These are phyloP conservation scores for Cataglyphis rosenhaueri DNA, from an alignment of 2,888 invertebrate genomes.

Conservation along the genomic window DNA sequence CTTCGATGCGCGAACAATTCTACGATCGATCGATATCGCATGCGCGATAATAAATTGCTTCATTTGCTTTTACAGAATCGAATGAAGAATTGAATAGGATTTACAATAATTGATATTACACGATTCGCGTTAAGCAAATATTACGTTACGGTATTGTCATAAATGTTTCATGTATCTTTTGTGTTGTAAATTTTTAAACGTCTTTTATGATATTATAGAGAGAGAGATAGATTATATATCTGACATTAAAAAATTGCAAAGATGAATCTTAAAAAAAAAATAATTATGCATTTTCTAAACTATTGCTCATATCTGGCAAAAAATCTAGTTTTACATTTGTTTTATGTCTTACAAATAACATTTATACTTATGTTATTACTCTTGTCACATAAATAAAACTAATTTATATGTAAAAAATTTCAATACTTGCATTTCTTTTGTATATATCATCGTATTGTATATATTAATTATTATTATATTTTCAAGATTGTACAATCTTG, in stretches of 20 bases:
- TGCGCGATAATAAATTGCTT: background rate
- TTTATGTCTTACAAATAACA: too few species aligned
- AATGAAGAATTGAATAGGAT: slow-evolving; percentile 19
- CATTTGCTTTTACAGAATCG: slow-evolving; percentile 1
- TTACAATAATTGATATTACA: slow-evolving; percentile 4
- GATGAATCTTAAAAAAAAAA: background rate
- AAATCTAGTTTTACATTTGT: too few species aligned
- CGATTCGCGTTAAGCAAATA: background rate
- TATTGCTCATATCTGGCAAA: background rate
- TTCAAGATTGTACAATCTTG: background rate
- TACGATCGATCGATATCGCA: background rate
- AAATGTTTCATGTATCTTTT: background rate
- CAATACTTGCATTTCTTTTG: background rate
- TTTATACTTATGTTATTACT: too few species aligned
- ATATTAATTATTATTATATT: background rate
- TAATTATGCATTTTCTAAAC: background rate
- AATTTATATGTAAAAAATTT: background rate
- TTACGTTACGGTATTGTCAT: background rate
- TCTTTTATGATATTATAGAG: background rate
- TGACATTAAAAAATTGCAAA: background rate
- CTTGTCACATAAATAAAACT: background rate
- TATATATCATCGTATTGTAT: background rate
- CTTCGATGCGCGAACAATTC: background rate
- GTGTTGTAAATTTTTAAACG: background rate
- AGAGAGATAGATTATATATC: background rate